A percentile compares a stretch with the other conserved stretches of the same genome.
Conservation (phyloP, 1,140 invertebrate species). For the Drosophila equinoxialis region DNA sequence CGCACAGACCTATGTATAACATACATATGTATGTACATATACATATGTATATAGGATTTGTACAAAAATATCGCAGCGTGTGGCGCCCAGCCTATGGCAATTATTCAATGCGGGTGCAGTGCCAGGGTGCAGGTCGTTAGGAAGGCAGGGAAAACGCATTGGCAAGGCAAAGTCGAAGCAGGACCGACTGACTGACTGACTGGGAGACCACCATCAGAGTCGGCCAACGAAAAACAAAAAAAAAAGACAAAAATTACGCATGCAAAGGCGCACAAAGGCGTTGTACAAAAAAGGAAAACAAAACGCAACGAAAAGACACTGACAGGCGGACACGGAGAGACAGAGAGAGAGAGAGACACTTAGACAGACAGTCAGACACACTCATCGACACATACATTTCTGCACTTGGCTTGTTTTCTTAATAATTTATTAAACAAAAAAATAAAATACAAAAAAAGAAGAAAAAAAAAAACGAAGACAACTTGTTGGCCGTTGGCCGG, state of each 20-base stretch:
- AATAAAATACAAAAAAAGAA: slow-evolving; percentile 10
- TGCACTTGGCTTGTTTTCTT: slow-evolving; percentile 69
- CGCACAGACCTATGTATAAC: slow-evolving; percentile 14
- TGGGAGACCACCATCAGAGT: slow-evolving; percentile 61
- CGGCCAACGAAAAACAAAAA: slow-evolving; percentile 31
- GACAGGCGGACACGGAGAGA: slow-evolving; percentile 16
- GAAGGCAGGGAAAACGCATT: slow-evolving; percentile 8
- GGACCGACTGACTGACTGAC: slow-evolving; percentile 13
- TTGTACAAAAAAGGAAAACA: slow-evolving; percentile 50
- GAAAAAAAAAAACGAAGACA: slow-evolving; percentile 30
- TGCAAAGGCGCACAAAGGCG: slow-evolving; percentile 71
- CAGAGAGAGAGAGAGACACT: slow-evolving; percentile 10
- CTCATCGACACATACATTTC: slow-evolving; percentile 44
- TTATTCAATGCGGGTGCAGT: slow-evolving; percentile 78
- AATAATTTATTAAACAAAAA: slow-evolving; percentile 56
- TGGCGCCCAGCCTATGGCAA: slow-evolving; percentile 78
- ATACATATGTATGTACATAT: slow-evolving; percentile 23
- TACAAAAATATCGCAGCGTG: slow-evolving; percentile 57
- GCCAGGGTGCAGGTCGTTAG: slow-evolving; percentile 62
- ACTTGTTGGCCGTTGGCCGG: slow-evolving; percentile 52
- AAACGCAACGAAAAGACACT: neutral
- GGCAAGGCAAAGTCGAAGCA: neutral
- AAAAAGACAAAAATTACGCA: slow-evolving; percentile 64
- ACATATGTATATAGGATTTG: slow-evolving; percentile 25
- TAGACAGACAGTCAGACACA: slow-evolving; percentile 23